These are phyloP conservation scores for Lepidocyrtinus sp. DNA, from an alignment of 2,888 invertebrate genomes.

Conservation along the genomic window DNA sequence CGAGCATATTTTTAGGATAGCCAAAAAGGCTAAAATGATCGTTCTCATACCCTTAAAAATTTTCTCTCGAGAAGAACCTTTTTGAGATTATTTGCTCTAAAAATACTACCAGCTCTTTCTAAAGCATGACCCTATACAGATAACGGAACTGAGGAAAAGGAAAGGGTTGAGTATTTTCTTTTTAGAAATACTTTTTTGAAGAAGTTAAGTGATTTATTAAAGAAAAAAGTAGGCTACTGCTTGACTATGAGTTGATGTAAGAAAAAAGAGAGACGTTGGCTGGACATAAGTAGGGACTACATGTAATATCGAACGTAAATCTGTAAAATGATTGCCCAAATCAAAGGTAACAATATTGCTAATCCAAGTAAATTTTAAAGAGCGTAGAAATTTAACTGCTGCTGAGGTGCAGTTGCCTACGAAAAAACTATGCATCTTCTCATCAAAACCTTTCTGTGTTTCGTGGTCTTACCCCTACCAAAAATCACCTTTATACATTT, in stretches of 20 bases:
- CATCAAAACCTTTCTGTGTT: too few species aligned
- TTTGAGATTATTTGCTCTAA: not conserved
- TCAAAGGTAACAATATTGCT: too few species aligned
- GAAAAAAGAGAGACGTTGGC: conserved; percentile 6
- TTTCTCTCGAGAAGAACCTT: not conserved
- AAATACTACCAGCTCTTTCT: not conserved
- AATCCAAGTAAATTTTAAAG: too few species aligned
- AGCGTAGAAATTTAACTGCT: too few species aligned
- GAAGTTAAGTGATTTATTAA: not conserved
- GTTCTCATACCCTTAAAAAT: conserved; percentile 4
- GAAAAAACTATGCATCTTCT: too few species aligned
- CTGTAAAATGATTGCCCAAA: too few species aligned
- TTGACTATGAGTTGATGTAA: not conserved
- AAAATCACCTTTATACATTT: too few species aligned
- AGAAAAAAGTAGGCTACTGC: not conserved
- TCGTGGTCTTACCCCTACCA: too few species aligned
- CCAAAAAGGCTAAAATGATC: not conserved
- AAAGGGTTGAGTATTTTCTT: not conserved
- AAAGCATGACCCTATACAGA: not conserved
- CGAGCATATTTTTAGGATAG: not conserved
- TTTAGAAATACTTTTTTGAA: not conserved
- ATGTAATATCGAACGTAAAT: too few species aligned
- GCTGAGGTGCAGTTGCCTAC: too few species aligned
- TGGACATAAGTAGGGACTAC: too few species aligned
- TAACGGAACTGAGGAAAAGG: not conserved